Base-by-base conservation (phyloP, 2,113 vertebrate genomes). In the Asarcornis scutulata region DNA sequence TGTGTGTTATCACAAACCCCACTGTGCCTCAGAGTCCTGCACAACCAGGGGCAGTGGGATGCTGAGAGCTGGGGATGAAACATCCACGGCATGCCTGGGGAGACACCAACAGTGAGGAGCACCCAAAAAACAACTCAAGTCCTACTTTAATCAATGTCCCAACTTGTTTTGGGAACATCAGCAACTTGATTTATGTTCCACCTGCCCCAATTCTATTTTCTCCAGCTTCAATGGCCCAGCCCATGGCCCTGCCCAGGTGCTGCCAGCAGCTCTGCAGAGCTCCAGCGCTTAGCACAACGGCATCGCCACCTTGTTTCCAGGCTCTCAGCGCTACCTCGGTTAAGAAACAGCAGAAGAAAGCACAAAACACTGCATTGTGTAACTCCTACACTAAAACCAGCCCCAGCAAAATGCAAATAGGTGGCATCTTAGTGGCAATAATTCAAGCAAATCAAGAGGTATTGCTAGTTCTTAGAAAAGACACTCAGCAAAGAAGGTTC, bases 301-400 rank as follows among this genome's bases (percentile, higher is more conserved):
- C 20, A 5, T 3, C 10, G 8, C 31, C 60, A 3, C 1, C 17
- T 0, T 1, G 1, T 6, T n/a, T 66, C 53, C 11, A 42, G 44
- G 32, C 64, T 34, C 44, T 8, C 9, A 52, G 42, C 8, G 7
- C 20, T n/a, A 13, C 36, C 66, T 42, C 31, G 9, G 3, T 3
- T 38, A 44, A 44, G 16, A 69, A 86, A 5, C 14, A 64, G 62
- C 76, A 81, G n/a, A 38, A 25, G 17, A 3, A 48, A 31, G 63
- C 25, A 27, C 44, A 63, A 56, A 71, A 12, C 22, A 0, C n/a
- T 13, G 25, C 44, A 4, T 26, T 52, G 21, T 34, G 46, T 52
- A 36, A 14, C 6, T 14, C 59, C 14, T 23, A 18, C 62, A 3
- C 3, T 5, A 31, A 83, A 4, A 77, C 27, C 79, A 67, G 52